Evolutionary conservation across 2,797 vertebrate genomes (phyloP), one percentile per base, ranked within the genome.

Genomic region (Macroramphosus scolopax): DNA sequence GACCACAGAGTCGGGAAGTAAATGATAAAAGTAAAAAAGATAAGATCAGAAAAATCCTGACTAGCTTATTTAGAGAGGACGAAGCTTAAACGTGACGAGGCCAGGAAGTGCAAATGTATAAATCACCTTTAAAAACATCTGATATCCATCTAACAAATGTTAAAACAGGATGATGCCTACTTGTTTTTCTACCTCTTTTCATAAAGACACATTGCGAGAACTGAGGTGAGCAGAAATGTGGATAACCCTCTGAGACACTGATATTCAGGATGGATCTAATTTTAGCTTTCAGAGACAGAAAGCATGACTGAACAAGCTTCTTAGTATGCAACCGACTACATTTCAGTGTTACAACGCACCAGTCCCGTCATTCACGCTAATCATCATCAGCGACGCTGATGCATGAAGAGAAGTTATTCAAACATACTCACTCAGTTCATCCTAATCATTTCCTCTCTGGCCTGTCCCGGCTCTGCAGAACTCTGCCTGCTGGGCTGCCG

Each of bases 201-300:
- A 36, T 36, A 18, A 40, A 40, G 0, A 38, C 13, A 1, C 31
- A 2, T 0, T 40, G 22, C 16, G 30, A 31, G 1, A 26, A 29
- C 54, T 20, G 32, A 33, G 34, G 24, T 47, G 37, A 42, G 43
- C 51, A 38, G 44, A 32, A 50, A 43, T 22, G 22, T 40, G 28
- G 10, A 14, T 11, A 30, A 45, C 17, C 20, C 22, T 41, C 14
- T 24, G 31, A 34, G n/a, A 5, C 36, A 29, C 6, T 33, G 10
- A 39, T 22, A 12, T 51, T 45, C 26, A 40, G 41, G 17, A 42
- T 36, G 17, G 28, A 53, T 72, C 64, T 63, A 57, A 68, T 57
- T 66, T 60, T 54, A 54, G 56, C 26, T 38, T 30, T 51, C 18
- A 20, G 39, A 52, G n/a, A n/a, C 18, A 50, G 52, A 68, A 59